Conservation (phyloP, 2,888 invertebrate genomes). For the Priocnemis perturbator region DNA sequence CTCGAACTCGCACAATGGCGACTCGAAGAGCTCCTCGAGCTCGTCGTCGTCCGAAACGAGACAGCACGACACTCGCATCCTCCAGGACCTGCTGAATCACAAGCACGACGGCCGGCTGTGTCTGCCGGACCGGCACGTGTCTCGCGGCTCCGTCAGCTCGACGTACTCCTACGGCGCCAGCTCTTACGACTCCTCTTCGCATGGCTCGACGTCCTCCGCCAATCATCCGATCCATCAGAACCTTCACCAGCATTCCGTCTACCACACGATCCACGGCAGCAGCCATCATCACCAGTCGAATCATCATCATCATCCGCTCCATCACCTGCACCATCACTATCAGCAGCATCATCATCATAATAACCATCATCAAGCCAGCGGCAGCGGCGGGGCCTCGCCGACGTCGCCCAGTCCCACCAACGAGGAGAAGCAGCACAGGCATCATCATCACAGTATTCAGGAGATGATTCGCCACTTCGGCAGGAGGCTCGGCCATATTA, state of each 20-base stretch:
- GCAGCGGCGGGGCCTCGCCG: constrained; percentile 57
- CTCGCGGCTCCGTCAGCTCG: constrained; percentile 69
- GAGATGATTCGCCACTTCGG: constrained; percentile 86
- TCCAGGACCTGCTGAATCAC: constrained; percentile 60
- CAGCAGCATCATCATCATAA: constrained; percentile 56
- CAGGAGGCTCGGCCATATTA: constrained; percentile 85
- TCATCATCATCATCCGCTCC: constrained; percentile 8
- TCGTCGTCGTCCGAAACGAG: constrained; percentile 37
- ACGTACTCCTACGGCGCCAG: constrained; percentile 69
- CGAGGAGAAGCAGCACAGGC: constrained; percentile 77
- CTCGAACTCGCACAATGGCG: constrained; percentile 72
- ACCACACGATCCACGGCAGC: constrained; percentile 71
- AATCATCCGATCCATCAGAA: constrained; percentile 66
- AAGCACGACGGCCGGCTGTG: constrained; percentile 52
- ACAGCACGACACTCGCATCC: constrained; percentile 59
- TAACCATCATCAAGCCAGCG: constrained; percentile 37
- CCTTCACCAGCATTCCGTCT: constrained; percentile 52
- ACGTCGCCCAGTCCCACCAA: constrained; percentile 64
- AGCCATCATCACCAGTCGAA: constrained; percentile 20
- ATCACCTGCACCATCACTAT: constrained; percentile 59
- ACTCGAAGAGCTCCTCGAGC: constrained; percentile 37
- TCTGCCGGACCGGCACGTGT: constrained; percentile 56
- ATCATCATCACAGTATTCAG: constrained; percentile 85
- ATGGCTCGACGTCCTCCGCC: constrained; percentile 71
- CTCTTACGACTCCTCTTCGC: constrained; percentile 59